phyloP scores from a whole-genome alignment of 1,140 invertebrate species.

The Drosophila pseudoananassae region DNA sequence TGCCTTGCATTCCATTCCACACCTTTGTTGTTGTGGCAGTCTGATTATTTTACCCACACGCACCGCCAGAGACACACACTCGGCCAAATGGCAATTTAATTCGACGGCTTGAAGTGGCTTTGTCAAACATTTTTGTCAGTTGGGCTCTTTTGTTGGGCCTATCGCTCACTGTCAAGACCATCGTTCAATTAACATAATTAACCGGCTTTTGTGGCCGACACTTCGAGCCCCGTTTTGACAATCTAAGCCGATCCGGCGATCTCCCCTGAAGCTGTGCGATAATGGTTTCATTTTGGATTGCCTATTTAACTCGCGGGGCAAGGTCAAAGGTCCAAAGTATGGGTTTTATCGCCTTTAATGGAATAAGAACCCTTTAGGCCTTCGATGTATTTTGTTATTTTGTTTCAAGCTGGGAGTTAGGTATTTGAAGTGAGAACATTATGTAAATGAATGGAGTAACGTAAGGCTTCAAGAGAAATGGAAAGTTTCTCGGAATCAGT shows the following conservation, averaged over 20 bases:
- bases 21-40: slow-evolving; percentile 35
- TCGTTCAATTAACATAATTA: slow-evolving; percentile 81
- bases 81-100: slow-evolving; percentile 75
- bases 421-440: not conserved
- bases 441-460: not conserved
- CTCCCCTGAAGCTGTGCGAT: slow-evolving; percentile 42
- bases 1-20: slow-evolving; percentile 59
- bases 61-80: slow-evolving; percentile 25
- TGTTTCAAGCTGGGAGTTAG: not conserved
- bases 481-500: slow-evolving; percentile 27
- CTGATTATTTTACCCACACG: slow-evolving; percentile 36
- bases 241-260: slow-evolving; percentile 26
- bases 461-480: slow-evolving; percentile 14
- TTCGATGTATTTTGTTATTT: not conserved
- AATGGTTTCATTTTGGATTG: slow-evolving; percentile 44
- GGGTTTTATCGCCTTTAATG: not conserved
- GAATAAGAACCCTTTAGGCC: not conserved
- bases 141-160: slow-evolving; percentile 57
- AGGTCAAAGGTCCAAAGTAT: slow-evolving; percentile 22
- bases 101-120: slow-evolving; percentile 62
- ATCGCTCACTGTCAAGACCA: slow-evolving; percentile 79
- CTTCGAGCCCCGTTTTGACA: slow-evolving; percentile 36
- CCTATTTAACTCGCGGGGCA: slow-evolving; percentile 31
- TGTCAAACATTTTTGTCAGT: slow-evolving; percentile 63
- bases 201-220: slow-evolving; percentile 63